Percentiles rank a stretch among this genome's conserved stretches.
These are phyloP conservation scores for Acrobasis suavella DNA, from an alignment of 2,888 invertebrate genomes.

Conservation along the genomic window DNA sequence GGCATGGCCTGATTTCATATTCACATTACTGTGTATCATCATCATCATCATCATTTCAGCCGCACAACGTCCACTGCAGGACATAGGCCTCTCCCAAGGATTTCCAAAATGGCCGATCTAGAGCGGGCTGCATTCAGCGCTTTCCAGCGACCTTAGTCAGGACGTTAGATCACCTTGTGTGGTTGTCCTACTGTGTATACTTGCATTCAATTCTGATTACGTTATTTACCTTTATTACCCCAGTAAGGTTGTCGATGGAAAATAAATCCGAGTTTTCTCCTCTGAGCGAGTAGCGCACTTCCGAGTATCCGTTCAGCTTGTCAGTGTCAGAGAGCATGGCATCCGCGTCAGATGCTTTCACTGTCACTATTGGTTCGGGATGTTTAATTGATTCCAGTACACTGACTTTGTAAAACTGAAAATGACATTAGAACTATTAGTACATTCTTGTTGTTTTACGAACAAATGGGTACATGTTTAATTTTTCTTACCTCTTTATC, in stretches of 20 bases:
- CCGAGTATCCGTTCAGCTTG: conserved; percentile 84
- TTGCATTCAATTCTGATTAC: background rate
- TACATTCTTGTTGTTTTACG: background rate
- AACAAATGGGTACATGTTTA: background rate
- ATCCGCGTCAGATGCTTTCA: conserved; percentile 88
- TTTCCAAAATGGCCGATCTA: too few species aligned
- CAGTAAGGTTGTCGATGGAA: conserved; percentile 86
- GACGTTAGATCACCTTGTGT: too few species aligned
- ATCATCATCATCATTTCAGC: too few species aligned
- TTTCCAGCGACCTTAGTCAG: too few species aligned
- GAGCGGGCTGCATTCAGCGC: too few species aligned
- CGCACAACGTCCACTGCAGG: too few species aligned
- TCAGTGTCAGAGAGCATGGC: conserved; percentile 82
- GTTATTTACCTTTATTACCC: conserved; percentile 82
- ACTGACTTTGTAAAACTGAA: conserved; percentile 85
- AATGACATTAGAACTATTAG: conserved; percentile 27
- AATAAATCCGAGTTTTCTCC: conserved; percentile 90
- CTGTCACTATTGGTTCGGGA: conserved; percentile 85
- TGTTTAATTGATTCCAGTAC: conserved; percentile 86
- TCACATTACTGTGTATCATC: too few species aligned
- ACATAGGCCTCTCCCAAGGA: too few species aligned
- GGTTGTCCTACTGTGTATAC: too few species aligned
- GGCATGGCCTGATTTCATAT: too few species aligned
- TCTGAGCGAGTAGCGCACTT: conserved; percentile 86
- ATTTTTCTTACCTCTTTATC: conserved; percentile 76